Evolutionary conservation across 2,113 vertebrate species (phyloP), one percentile per base, ranked within the genome.

Genomic region (Melanerpes formicivorus): DNA sequence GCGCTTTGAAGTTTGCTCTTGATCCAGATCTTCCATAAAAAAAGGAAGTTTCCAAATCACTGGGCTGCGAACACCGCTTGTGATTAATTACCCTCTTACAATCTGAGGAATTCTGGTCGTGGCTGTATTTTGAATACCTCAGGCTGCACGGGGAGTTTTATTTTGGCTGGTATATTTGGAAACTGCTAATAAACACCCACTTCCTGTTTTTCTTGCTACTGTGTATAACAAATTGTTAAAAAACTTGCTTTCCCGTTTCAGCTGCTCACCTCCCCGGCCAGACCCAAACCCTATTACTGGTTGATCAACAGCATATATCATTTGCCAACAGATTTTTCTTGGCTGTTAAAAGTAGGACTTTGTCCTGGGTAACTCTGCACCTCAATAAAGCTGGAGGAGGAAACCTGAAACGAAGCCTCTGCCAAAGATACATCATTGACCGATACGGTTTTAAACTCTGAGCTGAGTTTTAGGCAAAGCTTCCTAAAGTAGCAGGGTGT

Each of bases 141-240:
- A 96, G 96, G 91, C 96, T 97, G 96, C 96, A 94, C 14, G 96
- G 97, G 97, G 97, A 97, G 96, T 97, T 98, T 96, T 97, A 97
- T 97, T 97, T 97, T 98, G 98, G 98, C 98, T 97, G 96, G 97
- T 98, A 97, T 97, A 97, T 98, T 98, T 98, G 97, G 98, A 98
- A 97, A 97, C 96, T 95, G 95, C 96, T 97, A 97, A 97, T 98
- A 98, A 98, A 98, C 97, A 97, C 96, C 95, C 95, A 95, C 96
- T 98, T 98, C 97, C 97, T 98, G 97, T 98, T 97, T 98, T 98
- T 96, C 97, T 97, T 98, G 97, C 98, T 98, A 98, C 97, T 83
- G 97, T 97, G 96, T 95, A 62, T 95, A 96, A 94, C 95, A 96
- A 97, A 96, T 97, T 94, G 88, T 96, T 93, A 96, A 97, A 92